Evolutionary conservation across 2,797 vertebrate species (phyloP).

Genomic region (Chromis chromis): DNA sequence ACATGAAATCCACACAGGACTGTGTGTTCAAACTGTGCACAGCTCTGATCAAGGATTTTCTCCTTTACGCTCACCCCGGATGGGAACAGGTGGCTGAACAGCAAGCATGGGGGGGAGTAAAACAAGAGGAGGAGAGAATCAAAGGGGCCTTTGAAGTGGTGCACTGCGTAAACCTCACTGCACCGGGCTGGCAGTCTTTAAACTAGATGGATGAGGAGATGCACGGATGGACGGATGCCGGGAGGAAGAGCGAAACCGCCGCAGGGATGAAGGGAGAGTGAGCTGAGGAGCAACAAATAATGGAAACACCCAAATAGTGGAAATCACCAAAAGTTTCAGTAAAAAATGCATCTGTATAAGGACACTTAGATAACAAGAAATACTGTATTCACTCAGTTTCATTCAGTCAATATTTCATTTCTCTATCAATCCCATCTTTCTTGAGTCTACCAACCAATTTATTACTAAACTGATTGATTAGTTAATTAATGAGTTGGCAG

Average conservation of each 20-base stretch:
- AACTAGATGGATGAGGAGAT: conserved; percentile 50
- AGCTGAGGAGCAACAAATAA: background rate
- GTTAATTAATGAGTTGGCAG: background rate
- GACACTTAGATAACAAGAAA: background rate
- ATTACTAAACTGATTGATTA: background rate
- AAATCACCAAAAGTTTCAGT: background rate
- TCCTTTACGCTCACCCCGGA: conserved; percentile 13
- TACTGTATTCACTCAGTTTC: background rate
- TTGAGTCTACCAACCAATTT: background rate
- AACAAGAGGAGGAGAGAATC: conserved; percentile 66
- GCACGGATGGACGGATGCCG: conserved; percentile 49
- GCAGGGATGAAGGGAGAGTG: conserved; percentile 11
- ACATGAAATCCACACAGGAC: conserved; percentile 8
- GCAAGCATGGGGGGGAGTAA: conserved; percentile 30
- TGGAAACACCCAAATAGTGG: background rate
- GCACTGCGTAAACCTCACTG: conserved; percentile 49
- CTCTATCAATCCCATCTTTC: background rate
- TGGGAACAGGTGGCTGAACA: conserved; percentile 68
- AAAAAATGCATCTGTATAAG: background rate
- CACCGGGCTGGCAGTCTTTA: conserved; percentile 33
- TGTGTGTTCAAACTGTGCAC: conserved; percentile 2
- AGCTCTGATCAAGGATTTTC: conserved; percentile 37
- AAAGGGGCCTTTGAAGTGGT: conserved; percentile 79
- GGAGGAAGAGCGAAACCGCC: conserved; percentile 5
- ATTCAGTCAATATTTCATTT: conserved; percentile 9